Conservation (phyloP, 1,140 invertebrate species). For the Armadillidium nasatum region DNA sequence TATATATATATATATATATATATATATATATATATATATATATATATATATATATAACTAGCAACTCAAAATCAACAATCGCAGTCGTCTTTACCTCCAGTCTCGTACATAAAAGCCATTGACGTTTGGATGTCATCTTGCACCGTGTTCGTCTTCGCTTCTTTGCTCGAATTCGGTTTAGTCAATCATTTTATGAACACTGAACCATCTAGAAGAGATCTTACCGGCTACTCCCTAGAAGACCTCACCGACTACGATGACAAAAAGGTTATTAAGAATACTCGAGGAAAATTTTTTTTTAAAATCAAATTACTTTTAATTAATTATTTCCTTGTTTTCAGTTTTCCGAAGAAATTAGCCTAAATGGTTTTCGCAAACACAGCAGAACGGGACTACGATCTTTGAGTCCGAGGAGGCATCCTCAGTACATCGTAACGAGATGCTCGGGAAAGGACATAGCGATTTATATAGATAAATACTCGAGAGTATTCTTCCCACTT, state of each 20-base stretch:
- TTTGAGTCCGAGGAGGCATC: conserved; percentile 47
- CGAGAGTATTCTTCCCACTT: conserved; percentile 68
- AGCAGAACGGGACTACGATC: conserved; percentile 41
- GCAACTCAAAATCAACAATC: conserved; percentile 86
- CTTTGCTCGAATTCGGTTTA: conserved; percentile 84
- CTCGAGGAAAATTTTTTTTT: background rate
- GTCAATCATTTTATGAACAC: conserved; percentile 85
- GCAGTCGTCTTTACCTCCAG: conserved; percentile 80
- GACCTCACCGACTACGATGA: conserved; percentile 63
- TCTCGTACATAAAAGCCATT: conserved; percentile 85
- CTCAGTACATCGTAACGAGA: conserved; percentile 74
- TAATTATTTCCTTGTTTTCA: conserved; percentile 6
- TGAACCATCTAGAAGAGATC: conserved; percentile 66
- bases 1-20: conserved; percentile 24
- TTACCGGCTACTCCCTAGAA: conserved; percentile 85
- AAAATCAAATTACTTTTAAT: background rate
- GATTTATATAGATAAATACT: conserved; percentile 75
- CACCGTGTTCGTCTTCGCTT: conserved; percentile 87
- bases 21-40: conserved; percentile 14
- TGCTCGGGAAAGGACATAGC: conserved; percentile 77
- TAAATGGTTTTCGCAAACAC: conserved; percentile 46
- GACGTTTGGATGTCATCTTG: conserved; percentile 92
- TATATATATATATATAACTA: conserved; percentile 46
- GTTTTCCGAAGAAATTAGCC: conserved; percentile 40
- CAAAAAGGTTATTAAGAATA: conserved; percentile 60